Conservation (phyloP, 1,140 invertebrate genomes). For the Sweltsa coloradensis region DNA sequence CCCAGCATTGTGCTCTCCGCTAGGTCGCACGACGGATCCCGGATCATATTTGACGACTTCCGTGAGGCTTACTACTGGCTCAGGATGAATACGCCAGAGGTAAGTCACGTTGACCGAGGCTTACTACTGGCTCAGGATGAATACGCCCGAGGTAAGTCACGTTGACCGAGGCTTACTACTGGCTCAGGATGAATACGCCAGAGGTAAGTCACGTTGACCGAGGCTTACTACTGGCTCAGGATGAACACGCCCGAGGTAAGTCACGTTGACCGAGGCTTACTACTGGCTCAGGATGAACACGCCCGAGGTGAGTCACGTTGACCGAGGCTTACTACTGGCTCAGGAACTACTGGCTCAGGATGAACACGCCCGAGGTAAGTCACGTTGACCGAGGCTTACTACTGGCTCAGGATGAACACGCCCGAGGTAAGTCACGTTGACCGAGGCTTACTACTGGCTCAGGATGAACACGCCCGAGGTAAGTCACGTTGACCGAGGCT, state of each 20-base stretch:
- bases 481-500: conserved; percentile 86
- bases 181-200: conserved; percentile 94
- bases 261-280: conserved; percentile 94
- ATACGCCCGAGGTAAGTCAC: conserved; percentile 71
- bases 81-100: conserved; percentile 89
- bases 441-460: conserved; percentile 96
- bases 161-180: conserved; percentile 97
- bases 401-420: conserved; percentile 96
- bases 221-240: conserved; percentile 95
- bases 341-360: no score
- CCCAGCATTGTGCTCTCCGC: conserved; percentile 96
- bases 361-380: conserved; percentile 81
- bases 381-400: conserved; percentile 95
- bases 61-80: conserved; percentile 97
- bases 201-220: conserved; percentile 80
- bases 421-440: conserved; percentile 76
- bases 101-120: conserved; percentile 75
- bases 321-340: conserved; percentile 97
- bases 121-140: conserved; percentile 96
- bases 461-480: conserved; percentile 91
- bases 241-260: conserved; percentile 88
- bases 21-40: conserved; percentile 79
- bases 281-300: conserved; percentile 98
- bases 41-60: conserved; percentile 97
- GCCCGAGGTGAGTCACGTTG: conserved; percentile 61